phyloP scores from a whole-genome alignment of 2,797 vertebrate genomes.

The Chromis chromis region DNA sequence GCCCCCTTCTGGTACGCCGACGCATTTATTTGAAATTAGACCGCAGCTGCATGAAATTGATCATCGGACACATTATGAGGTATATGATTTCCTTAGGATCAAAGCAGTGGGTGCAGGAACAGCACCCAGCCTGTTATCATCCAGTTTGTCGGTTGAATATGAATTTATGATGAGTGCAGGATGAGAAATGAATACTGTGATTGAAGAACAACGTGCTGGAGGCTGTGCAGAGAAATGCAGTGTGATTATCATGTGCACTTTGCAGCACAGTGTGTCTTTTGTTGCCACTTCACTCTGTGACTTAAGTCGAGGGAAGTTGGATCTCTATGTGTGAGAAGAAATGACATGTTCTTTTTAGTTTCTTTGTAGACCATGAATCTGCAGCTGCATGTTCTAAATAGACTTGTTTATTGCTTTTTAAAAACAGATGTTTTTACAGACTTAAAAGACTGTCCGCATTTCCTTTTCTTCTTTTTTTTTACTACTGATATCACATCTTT shows the following conservation, averaged over 20 bases:
- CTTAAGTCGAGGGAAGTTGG: conserved; percentile 32
- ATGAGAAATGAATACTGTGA: conserved; percentile 14
- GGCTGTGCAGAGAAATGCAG: conserved; percentile 59
- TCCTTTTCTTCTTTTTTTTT: background rate
- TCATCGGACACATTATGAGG: background rate
- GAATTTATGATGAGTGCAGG: background rate
- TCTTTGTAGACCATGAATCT: conserved; percentile 13
- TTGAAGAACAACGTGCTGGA: conserved; percentile 40
- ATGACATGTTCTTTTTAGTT: background rate
- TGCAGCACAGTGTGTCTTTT: conserved; percentile 73
- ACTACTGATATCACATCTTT: background rate
- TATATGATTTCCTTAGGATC: background rate
- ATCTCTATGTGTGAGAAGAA: conserved; percentile 23
- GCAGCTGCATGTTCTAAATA: background rate
- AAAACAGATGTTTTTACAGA: background rate
- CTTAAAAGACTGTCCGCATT: background rate
- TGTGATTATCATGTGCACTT: conserved; percentile 78
- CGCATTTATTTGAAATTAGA: background rate
- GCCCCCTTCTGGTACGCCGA: conserved; percentile 62
- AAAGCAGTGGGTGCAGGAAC: background rate
- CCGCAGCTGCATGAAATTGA: background rate
- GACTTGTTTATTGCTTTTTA: background rate
- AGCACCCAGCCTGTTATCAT: background rate
- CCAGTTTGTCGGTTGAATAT: background rate
- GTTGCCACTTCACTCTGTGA: conserved; percentile 58